Conservation (phyloP, 2,797 vertebrate species). For the Clarias fuscus region DNA sequence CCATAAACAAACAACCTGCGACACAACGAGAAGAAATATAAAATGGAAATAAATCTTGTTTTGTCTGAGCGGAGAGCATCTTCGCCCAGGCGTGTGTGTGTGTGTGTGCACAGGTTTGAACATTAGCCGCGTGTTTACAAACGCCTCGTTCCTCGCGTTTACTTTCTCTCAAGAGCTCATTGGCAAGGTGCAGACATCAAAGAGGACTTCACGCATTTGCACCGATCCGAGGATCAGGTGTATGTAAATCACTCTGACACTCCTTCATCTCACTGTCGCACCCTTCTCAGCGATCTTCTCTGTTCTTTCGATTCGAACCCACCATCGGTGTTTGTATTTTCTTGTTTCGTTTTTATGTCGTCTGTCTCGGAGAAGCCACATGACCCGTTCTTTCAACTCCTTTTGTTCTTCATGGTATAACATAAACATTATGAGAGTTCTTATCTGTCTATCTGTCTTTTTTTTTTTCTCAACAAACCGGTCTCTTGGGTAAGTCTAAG, state of each 20-base stretch:
- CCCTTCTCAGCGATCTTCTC: constrained; percentile 21
- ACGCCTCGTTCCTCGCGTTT: constrained; percentile 43
- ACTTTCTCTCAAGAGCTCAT: constrained; percentile 48
- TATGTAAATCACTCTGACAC: constrained; percentile 44
- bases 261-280: constrained; percentile 35
- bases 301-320: background rate
- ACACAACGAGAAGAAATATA: constrained; percentile 26
- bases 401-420: constrained; percentile 8
- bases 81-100: constrained; percentile 23
- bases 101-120: constrained; percentile 29
- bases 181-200: constrained; percentile 52
- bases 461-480: background rate
- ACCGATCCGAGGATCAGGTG: constrained; percentile 34
- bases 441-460: background rate
- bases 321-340: constrained; percentile 2
- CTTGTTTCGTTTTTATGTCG: constrained; percentile 10
- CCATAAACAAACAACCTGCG: constrained; percentile 16
- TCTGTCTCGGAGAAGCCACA: background rate
- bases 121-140: constrained; percentile 48
- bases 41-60: constrained; percentile 34
- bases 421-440: constrained; percentile 28
- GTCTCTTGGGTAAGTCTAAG: constrained; percentile 18
- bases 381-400: constrained; percentile 23
- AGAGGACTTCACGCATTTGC: constrained; percentile 38
- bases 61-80: constrained; percentile 24